These are phyloP conservation scores for Pantala flavescens DNA, from an alignment of 1,140 invertebrate genomes.

Conservation along the genomic window DNA sequence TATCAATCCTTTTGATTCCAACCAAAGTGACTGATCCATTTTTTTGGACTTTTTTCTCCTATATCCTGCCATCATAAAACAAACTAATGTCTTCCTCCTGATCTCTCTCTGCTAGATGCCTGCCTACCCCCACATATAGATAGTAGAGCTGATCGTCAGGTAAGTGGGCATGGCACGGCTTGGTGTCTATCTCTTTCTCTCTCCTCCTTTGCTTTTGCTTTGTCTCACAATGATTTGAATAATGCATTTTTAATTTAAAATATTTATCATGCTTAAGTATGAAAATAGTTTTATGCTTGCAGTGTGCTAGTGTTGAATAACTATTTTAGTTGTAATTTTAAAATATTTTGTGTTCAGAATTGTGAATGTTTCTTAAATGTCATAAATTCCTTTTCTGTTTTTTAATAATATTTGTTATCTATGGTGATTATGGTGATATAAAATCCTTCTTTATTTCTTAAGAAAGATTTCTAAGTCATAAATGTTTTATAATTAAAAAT, in stretches of 20 bases:
- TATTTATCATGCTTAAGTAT: too few species aligned
- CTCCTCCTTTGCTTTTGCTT: not conserved
- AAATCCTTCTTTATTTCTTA: too few species aligned
- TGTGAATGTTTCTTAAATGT: too few species aligned
- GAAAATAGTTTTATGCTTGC: too few species aligned
- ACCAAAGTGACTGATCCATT: not conserved
- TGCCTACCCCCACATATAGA: constrained; percentile 17
- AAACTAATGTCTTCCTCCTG: constrained; percentile 16
- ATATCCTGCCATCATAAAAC: constrained; percentile 1
- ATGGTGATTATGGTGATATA: too few species aligned
- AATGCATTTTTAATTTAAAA: constrained; percentile 10
- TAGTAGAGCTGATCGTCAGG: constrained; percentile 15
- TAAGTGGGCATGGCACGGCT: constrained; percentile 13
- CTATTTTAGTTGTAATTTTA: too few species aligned
- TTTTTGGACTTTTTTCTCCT: not conserved
- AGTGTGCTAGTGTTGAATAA: too few species aligned
- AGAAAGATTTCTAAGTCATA: too few species aligned
- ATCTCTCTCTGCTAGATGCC: constrained; percentile 17
- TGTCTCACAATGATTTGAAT: constrained; percentile 11
- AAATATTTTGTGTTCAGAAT: too few species aligned
- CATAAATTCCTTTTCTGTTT: too few species aligned
- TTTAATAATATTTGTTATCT: too few species aligned
- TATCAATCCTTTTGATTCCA: not conserved
- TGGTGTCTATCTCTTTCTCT: constrained; percentile 15
- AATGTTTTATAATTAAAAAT: too few species aligned